Evolutionary conservation across 92 coral and sea anemone species (phyloP).

Genomic region (Umimayanthus kanabou): DNA sequence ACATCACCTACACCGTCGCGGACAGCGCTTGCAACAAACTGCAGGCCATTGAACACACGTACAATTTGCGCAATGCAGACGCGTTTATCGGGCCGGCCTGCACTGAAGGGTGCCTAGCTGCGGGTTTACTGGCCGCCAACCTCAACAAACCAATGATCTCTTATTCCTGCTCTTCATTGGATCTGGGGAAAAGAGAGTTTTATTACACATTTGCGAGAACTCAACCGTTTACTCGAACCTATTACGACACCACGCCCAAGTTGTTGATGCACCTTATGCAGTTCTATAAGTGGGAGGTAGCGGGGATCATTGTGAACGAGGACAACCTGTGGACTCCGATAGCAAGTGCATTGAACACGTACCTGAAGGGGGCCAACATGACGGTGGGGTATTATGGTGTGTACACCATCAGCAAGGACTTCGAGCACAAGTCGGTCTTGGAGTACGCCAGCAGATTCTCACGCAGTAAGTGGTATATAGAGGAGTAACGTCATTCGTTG

Average conservation of each 20-base stretch:
- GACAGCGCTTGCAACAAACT: constrained; percentile 66
- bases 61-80: constrained; percentile 47
- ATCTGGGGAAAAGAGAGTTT: constrained; percentile 50
- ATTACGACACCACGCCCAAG: constrained; percentile 58
- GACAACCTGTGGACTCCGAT: constrained; percentile 77
- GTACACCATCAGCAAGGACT: constrained; percentile 53
- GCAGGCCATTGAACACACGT: constrained; percentile 55
- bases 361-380: constrained; percentile 38
- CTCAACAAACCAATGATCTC: constrained; percentile 86
- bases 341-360: constrained; percentile 48
- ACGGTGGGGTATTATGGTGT: constrained; percentile 66
- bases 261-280: constrained; percentile 50
- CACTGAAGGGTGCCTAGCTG: constrained; percentile 65
- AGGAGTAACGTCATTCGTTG: too few relatives aligned
- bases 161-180: constrained; percentile 78
- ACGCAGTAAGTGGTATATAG: constrained; percentile 58
- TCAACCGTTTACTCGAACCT: constrained; percentile 75
- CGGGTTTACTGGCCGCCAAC: constrained; percentile 68
- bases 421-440: constrained; percentile 58
- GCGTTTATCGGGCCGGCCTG: constrained; percentile 88
- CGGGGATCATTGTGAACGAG: constrained; percentile 69
- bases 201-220: constrained; percentile 84
- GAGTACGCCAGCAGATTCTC: constrained; percentile 55
- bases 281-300: constrained; percentile 62
- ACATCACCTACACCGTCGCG: constrained; percentile 54